Evolutionary conservation across 2,888 invertebrate genomes (phyloP), one percentile per base, ranked within the genome.

Genomic region (Cephalotes varians): DNA sequence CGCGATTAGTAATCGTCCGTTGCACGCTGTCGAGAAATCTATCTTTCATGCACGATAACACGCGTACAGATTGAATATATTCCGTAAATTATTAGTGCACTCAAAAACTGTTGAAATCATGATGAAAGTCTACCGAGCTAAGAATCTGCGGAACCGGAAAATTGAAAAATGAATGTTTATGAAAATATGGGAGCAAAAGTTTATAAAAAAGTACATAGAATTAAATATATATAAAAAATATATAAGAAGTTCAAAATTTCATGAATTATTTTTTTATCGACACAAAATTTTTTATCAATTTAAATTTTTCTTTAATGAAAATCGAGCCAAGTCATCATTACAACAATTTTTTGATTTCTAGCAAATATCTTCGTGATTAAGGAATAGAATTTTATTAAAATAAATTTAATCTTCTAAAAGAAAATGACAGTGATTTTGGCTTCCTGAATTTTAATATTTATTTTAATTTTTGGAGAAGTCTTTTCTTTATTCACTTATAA

Each of bases 1-100:
- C 49, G 58, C 49, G 34, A 79, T 79, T 79, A 79, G 28, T 79
- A 37, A 56, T 31, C 40, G 44, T 72, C 73, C 18, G 73, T 73
- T 72, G 56, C 56, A 21, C 44, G 54, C 40, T 25, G 40, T 54
- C 72, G 56, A 54, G 72, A 49, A 40, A 51, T 76, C 51, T 28
- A 37, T 40, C 71, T n/a, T 76, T 73, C 18, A n/a, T 10, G 49
- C 64, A 9, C 15, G 3, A 7, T 31, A 76, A 54, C 18, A n/a
- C 21, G 28, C 2, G 28, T 5, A 40, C 1, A 56, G 15, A 56
- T 56, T 31, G 21, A 2, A 56, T 44, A 44, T 69, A 56, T 67
- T 28, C 7, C 21, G 18, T 54, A 77, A 67, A 69, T 76, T 44
- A 77, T 44, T 21, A 21, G 54, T 54, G 12, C n/a, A 21, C 12